A percentile compares a stretch with the other conserved stretches of the same genome.
phyloP scores from a whole-genome alignment of 2,888 invertebrate species.

The Hyles lineata region DNA sequence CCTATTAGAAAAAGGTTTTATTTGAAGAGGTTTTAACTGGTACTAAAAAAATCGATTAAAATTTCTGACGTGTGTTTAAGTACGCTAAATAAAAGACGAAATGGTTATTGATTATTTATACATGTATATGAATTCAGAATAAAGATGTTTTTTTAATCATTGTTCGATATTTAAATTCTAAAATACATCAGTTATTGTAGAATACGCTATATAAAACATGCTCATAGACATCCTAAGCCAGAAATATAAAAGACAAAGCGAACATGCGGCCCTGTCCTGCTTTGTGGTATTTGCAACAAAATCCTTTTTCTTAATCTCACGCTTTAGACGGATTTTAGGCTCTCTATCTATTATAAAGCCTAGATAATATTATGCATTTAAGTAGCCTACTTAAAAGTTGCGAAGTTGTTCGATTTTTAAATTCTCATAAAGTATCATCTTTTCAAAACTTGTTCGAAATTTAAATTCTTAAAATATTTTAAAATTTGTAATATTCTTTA shows the following conservation, averaged over 20 bases:
- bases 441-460: neutral
- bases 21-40: constrained; percentile 17
- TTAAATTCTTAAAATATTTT: neutral
- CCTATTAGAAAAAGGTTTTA: constrained; percentile 20
- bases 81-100: neutral
- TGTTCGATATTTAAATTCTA: neutral
- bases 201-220: too few relatives aligned
- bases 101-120: neutral
- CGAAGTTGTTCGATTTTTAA: neutral
- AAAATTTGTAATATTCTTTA: neutral
- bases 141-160: neutral
- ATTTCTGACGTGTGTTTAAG: neutral
- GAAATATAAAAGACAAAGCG: too few relatives aligned
- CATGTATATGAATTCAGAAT: neutral
- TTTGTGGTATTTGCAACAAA: too few relatives aligned
- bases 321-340: too few relatives aligned
- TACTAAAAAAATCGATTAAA: neutral
- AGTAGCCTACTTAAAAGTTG: neutral
- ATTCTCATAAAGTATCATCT: neutral
- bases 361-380: neutral
- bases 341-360: too few relatives aligned
- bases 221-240: too few relatives aligned
- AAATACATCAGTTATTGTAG: too few relatives aligned
- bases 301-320: too few relatives aligned
- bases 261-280: too few relatives aligned